These are phyloP conservation scores for Megathymus violae DNA, from an alignment of 1,140 invertebrate species.

Conservation along the genomic window DNA sequence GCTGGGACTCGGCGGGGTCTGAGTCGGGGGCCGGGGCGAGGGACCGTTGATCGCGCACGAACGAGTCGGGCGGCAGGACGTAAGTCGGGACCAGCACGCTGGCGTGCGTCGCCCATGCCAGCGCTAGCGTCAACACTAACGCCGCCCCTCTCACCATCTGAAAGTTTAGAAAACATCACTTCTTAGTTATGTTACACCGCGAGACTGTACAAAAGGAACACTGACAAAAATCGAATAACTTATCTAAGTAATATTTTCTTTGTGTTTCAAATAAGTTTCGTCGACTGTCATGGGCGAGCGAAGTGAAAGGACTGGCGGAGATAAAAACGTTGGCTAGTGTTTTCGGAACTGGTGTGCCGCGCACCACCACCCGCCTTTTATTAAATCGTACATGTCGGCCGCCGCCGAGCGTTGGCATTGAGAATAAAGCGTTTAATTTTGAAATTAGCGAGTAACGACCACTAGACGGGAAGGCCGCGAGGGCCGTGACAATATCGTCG, in stretches of 20 bases:
- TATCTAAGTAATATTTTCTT: slow-evolving; percentile 72
- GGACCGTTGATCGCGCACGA: slow-evolving; percentile 80
- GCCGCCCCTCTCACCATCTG: slow-evolving; percentile 82
- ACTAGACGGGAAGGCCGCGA: slow-evolving; percentile 73
- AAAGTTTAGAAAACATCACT: slow-evolving; percentile 71
- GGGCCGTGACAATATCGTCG: slow-evolving; percentile 71
- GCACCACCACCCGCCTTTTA: slow-evolving; percentile 77
- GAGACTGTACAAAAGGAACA: slow-evolving; percentile 33
- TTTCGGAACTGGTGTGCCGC: slow-evolving; percentile 69
- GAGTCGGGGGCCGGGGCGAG: slow-evolving; percentile 58
- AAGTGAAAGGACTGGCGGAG: slow-evolving; percentile 77
- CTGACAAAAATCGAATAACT: slow-evolving; percentile 59
- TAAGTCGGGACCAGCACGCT: slow-evolving; percentile 82
- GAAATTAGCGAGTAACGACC: slow-evolving; percentile 79
- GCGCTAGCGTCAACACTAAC: slow-evolving; percentile 75
- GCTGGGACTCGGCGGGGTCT: slow-evolving; percentile 70
- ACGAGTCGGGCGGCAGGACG: slow-evolving; percentile 81
- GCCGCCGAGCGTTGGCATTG: slow-evolving; percentile 79
- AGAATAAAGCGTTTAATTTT: slow-evolving; percentile 81
- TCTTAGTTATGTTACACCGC: slow-evolving; percentile 60
- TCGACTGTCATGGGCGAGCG: slow-evolving; percentile 64
- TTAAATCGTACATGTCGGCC: slow-evolving; percentile 69
- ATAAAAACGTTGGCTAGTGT: slow-evolving; percentile 68
- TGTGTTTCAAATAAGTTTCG: slow-evolving; percentile 55
- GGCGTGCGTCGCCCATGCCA: slow-evolving; percentile 68